Conservation (phyloP, 2,113 vertebrate genomes). For the Australoheros scitulus region DNA sequence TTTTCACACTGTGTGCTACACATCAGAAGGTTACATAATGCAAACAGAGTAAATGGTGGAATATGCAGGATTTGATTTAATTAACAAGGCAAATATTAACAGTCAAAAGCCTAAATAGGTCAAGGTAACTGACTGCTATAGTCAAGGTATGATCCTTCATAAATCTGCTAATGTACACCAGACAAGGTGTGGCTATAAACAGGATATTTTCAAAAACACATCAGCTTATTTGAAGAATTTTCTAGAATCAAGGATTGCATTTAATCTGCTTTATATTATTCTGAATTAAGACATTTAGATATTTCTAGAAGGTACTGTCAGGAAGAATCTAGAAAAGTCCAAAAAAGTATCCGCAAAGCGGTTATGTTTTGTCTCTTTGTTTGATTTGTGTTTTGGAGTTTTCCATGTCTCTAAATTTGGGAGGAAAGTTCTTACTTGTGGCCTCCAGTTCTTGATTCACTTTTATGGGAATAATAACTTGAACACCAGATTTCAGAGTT, state of each 20-base stretch:
- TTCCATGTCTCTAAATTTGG: neutral
- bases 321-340: neutral
- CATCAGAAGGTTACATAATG: neutral
- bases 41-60: too few species aligned
- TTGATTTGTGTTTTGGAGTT: neutral
- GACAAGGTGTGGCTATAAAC: neutral
- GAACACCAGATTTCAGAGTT: neutral
- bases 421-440: neutral
- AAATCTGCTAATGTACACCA: neutral
- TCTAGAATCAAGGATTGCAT: neutral
- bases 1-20: neutral
- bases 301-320: neutral
- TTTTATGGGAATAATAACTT: neutral
- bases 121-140: neutral
- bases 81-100: neutral
- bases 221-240: neutral
- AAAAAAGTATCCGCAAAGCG: neutral
- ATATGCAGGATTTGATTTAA: neutral
- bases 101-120: neutral
- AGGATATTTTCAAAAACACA: neutral
- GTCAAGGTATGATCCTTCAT: neutral
- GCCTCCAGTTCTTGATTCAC: neutral
- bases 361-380: neutral
- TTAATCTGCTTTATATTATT: neutral
- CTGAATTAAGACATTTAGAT: neutral